Base-by-base conservation (phyloP, 2,797 vertebrate species). In the Danio albolineatus region DNA sequence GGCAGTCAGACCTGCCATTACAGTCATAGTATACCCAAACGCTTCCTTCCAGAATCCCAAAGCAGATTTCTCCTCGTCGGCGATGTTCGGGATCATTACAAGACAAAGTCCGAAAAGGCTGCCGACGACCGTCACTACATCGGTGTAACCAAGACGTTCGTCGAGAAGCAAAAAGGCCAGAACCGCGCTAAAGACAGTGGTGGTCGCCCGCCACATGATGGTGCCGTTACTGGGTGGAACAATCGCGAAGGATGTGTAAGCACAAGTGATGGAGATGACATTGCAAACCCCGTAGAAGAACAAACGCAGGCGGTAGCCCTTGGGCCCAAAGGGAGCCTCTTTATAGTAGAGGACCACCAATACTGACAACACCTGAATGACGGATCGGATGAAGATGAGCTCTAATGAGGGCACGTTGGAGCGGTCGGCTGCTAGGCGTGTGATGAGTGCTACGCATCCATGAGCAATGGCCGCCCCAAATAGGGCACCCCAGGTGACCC, bases 331-430 rank as follows among this genome's bases (percentile, higher is more conserved):
- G 49, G 97, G 98, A 4, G 95, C 92, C 89, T 99, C 96, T 0
- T 95, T 95, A 84, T 96, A 93, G 75, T 99, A 98, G 89, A 95
- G 93, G 81, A 99, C 97, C 80, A 97, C 95, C 75, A 94, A 78
- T 61, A 99, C 89, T 56, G 98, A 98, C 85, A 99, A 91, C 87
- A 97, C 94, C 90, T 99, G 98, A 84, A 99, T 94, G 56, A 98
- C 95, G 0, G 98, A 99, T 83, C 97, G 97, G 88, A 99, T 98
- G 86, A 99, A 99, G 87, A 99, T 96, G 75, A 99, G 90, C 93
- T 99, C 98, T 70, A 99, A 92, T 46, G 97, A 99, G 65, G 98
- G 98, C 88, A 99, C 97, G 91, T 97, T 98, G 85, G 97, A 99
- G 87, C 94, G 96, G 88, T 99, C 98, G 0, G 98, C 97, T 71